Evolutionary conservation across 2,888 invertebrate species (phyloP), one percentile per base, ranked within the genome.

Genomic region (Andrena dorsata): DNA sequence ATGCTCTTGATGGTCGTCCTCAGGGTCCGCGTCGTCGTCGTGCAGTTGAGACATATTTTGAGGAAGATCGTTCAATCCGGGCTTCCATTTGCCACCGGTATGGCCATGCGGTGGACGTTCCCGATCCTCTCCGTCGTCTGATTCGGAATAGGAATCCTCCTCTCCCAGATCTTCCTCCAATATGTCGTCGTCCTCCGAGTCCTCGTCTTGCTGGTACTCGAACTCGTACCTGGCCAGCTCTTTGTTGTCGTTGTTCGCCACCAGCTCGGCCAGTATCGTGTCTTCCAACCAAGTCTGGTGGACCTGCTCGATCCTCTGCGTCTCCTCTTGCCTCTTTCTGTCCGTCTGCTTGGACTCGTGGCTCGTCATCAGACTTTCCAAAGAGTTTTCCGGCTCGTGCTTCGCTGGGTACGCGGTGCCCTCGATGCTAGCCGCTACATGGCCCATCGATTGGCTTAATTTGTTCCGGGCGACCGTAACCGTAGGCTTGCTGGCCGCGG

Each of bases 71-170:
- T 83, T 78, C 63, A 90, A 87, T 32, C 90, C 96, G 0, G 97
- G 97, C 89, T 96, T 96, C 97, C 97, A 97, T 92, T 97, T 97
- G 1, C 96, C 96, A 0, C 96, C 96, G 4, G 96, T 96, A 80
- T 96, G 95, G 20, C 95, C 94, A 51, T 94, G 93, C 1, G 95
- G 95, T 7, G 96, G 95, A 32, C 94, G 94, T 69, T 95, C 93
- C 53, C 93, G 92, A 69, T 94, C 94, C n/a, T 94, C 94, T 5
- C 91, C 95, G 4, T 95, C 95, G 0, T 95, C 96, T 0, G 94
- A 93, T 32, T 95, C 95, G 1, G 95, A 95, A 64, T 95, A 95
- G 0, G 95, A 94, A 60, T 96, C 96, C 0, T 96, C 96, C 2
- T 95, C 95, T 4, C 92, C 94, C 1, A 91, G 86, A 32, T 94